Conservation (phyloP, 2,888 invertebrate genomes). For the Drosophila seclusa region DNA sequence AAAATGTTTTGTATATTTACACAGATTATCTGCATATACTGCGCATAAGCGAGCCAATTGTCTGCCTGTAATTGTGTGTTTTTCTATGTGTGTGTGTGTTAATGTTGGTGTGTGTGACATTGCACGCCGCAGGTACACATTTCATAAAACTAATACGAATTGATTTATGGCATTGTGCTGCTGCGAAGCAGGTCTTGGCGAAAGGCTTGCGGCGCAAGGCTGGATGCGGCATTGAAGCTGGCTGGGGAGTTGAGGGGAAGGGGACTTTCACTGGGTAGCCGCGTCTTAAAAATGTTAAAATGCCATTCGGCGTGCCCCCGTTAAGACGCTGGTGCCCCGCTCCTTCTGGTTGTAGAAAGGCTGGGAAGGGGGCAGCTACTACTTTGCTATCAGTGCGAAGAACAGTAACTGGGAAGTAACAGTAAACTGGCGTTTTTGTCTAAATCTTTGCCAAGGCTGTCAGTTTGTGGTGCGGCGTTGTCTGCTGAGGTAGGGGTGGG, state of each 20-base stretch:
- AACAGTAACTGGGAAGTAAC: slow-evolving; percentile 52
- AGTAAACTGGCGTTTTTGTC: slow-evolving; percentile 70
- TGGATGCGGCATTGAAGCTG: not conserved
- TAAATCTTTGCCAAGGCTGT: slow-evolving; percentile 71
- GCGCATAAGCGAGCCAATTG: slow-evolving; percentile 32
- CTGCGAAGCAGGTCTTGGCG: slow-evolving; percentile 44
- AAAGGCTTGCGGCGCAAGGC: slow-evolving; percentile 67
- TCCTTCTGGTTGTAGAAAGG: not conserved
- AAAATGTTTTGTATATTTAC: not conserved
- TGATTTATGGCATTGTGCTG: slow-evolving; percentile 80
- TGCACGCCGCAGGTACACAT: slow-evolving; percentile 83
- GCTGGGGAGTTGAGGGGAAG: not conserved
- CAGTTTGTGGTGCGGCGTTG: slow-evolving; percentile 31
- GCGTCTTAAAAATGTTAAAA: slow-evolving; percentile 70
- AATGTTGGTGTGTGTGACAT: slow-evolving; percentile 28
- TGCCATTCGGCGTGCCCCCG: slow-evolving; percentile 54
- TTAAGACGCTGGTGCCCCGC: slow-evolving; percentile 55
- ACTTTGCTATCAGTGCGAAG: slow-evolving; percentile 66
- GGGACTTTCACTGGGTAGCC: slow-evolving; percentile 23
- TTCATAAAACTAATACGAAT: slow-evolving; percentile 85
- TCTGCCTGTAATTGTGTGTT: slow-evolving; percentile 7
- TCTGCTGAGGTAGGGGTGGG: too few relatives aligned
- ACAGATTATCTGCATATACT: slow-evolving; percentile 5
- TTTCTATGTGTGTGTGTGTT: slow-evolving; percentile 11
- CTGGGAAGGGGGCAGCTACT: slow-evolving; percentile 24